Evolutionary conservation across 2,888 invertebrate species (phyloP).

Genomic region (Troides aeacus): DNA sequence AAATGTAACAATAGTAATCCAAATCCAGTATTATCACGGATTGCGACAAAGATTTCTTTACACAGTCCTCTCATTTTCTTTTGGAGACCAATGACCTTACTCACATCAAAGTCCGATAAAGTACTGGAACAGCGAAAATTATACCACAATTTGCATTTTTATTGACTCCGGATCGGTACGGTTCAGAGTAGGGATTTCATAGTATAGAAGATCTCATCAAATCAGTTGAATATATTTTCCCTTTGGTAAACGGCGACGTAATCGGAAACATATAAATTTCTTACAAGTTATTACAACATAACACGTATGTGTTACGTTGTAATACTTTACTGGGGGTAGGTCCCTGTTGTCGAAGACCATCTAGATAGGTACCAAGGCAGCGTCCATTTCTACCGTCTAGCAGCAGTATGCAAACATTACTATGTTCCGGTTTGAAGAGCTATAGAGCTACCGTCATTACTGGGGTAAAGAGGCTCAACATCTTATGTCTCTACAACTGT

Average conservation of each 20-base stretch:
- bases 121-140: slow-evolving; percentile 11
- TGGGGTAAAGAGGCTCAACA: too few species aligned
- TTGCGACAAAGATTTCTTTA: slow-evolving; percentile 1
- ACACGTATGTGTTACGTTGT: too few species aligned
- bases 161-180: slow-evolving; percentile 19
- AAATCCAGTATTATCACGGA: neutral
- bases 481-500: too few species aligned
- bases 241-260: slow-evolving; percentile 3
- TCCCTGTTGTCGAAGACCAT: too few species aligned
- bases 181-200: slow-evolving; percentile 16
- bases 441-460: too few species aligned
- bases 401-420: too few species aligned
- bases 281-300: too few species aligned
- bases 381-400: too few species aligned
- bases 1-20: neutral
- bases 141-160: slow-evolving; percentile 25
- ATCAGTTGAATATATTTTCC: slow-evolving; percentile 13
- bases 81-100: neutral
- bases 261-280: too few species aligned
- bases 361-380: too few species aligned
- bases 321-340: too few species aligned
- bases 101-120: slow-evolving; percentile 7
- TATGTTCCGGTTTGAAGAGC: too few species aligned
- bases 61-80: neutral
- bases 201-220: slow-evolving; percentile 20